Evolutionary conservation across 2,113 vertebrate species (phyloP), one percentile per base, ranked within the genome.

Genomic region (Myrmecophaga tridactyla): DNA sequence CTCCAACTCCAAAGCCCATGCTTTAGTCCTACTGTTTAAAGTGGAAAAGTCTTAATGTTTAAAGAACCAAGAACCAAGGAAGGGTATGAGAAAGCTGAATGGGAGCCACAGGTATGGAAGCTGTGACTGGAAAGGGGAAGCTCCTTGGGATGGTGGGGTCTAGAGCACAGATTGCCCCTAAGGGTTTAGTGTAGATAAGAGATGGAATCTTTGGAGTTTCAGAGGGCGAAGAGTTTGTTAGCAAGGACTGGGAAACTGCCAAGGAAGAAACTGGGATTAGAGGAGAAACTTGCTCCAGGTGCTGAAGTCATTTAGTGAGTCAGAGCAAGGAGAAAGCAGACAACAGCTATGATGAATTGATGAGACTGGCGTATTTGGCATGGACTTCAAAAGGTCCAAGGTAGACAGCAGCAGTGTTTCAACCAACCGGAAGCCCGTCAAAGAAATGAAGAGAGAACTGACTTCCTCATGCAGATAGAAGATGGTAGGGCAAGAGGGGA

Each of bases 161-260:
- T 39, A 12, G 60, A 48, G 46, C 1, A 0, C 7, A 3, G 7
- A 46, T 18, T 53, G n/a, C 48, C 51, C 21, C 1, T 3, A 1
- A 29, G 12, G 17, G 15, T 27, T 62, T 6, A 1, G 2, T 51
- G 12, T 13, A 27, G 18, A 12, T n/a, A 20, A 82, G 48, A 94
- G 51, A 39, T 25, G 9, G n/a, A 31, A 14, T 20, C 29, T 63
- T 31, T 48, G 63, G 31, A 73, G 48, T 51, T 78, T 51, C 20
- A 25, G 39, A 46, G 29, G n/a, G 29, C 53, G 80, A 67, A 41
- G 46, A 25, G 20, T 58, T 15, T 56, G 43, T 82, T 41, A 56
- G 31, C 70, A 58, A 81, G 76, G 58, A 63, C 31, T 34, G 56
- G 29, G 80, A 17, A 58, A 27, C n/a, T 21, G 11, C 75, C 73